Evolutionary conservation across 2,113 vertebrate species (phyloP).

Genomic region (Gnathonemus longibarbis): DNA sequence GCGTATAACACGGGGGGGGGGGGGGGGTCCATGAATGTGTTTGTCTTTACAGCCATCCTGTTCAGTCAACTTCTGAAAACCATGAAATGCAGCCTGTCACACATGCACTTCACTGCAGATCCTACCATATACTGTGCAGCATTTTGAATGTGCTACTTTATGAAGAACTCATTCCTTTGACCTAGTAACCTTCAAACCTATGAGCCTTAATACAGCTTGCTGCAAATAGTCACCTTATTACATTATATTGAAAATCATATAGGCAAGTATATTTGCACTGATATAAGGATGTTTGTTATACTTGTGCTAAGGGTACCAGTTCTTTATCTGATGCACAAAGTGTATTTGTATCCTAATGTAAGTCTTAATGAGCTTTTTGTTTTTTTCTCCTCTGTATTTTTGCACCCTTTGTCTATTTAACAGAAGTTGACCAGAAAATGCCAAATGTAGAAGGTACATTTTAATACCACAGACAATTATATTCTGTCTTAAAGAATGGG

Average conservation of each 20-base stretch:
- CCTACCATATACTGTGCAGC: not conserved
- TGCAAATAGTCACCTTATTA: constrained; percentile 6
- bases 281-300: not conserved
- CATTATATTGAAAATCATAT: not conserved
- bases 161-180: not conserved
- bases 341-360: constrained; percentile 2
- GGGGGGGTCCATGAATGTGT: not conserved
- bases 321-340: not conserved
- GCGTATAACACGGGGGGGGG: not conserved
- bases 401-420: constrained; percentile 16
- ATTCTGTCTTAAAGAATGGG: not conserved
- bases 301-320: constrained; percentile 16
- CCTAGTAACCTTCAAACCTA: not conserved
- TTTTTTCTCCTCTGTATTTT: not conserved
- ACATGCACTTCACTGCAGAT: not conserved
- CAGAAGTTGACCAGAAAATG: not conserved
- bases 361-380: constrained; percentile 8
- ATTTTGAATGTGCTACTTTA: not conserved
- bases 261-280: not conserved
- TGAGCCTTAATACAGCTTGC: constrained; percentile 11
- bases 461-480: not conserved
- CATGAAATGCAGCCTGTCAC: not conserved
- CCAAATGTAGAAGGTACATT: constrained; percentile 12
- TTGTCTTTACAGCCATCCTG: not conserved
- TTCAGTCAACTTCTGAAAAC: not conserved